These are phyloP conservation scores for Trichonephila clavata DNA, from an alignment of 1,140 invertebrate genomes.

Conservation along the genomic window DNA sequence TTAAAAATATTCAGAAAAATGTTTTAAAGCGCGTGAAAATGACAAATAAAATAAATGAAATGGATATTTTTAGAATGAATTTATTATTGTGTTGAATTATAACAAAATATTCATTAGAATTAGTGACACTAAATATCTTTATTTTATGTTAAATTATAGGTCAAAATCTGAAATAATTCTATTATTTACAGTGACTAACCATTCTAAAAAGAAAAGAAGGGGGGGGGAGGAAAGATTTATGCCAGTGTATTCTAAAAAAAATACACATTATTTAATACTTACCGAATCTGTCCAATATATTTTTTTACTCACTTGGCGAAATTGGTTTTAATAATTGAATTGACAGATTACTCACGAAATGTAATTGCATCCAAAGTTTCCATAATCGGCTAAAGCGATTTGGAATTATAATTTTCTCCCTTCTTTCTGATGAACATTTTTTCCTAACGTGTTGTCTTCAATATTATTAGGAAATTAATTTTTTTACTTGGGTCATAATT, in stretches of 20 bases:
- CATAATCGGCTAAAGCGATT: slow-evolving; percentile 47
- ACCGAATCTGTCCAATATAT: slow-evolving; percentile 17
- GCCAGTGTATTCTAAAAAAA: not conserved
- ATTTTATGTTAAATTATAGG: no score
- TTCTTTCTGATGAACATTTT: not conserved
- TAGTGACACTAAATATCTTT: no score
- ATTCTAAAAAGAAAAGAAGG: not conserved
- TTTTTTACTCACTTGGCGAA: not conserved
- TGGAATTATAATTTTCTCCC: slow-evolving; percentile 47
- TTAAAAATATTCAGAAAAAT: no score
- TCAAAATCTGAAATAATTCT: no score
- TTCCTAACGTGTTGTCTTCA: not conserved
- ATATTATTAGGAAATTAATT: slow-evolving; percentile 57
- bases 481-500: slow-evolving; percentile 34
- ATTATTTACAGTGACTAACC: no score
- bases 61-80: no score
- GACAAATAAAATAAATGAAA: no score
- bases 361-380: slow-evolving; percentile 21
- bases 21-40: no score
- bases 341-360: slow-evolving; percentile 1
- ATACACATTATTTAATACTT: not conserved
- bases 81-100: no score
- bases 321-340: slow-evolving; percentile 45
- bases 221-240: no score
- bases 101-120: no score